These are phyloP conservation scores for Watsonalla binaria DNA, from an alignment of 2,888 invertebrate species.

Conservation along the genomic window DNA sequence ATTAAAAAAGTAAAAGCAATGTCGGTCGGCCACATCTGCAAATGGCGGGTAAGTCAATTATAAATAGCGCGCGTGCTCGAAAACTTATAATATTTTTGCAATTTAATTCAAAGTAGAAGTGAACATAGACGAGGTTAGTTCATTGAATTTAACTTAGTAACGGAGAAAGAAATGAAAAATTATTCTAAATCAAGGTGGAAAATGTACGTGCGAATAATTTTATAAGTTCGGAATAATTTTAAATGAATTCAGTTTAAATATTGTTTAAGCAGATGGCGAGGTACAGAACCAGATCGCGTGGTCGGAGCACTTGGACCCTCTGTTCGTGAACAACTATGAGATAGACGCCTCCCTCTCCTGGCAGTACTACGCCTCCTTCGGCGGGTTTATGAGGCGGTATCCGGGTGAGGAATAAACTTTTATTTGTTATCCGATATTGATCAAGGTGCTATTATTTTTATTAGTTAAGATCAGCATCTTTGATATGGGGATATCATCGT, in stretches of 20 bases:
- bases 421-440: not conserved
- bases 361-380: constrained; percentile 99
- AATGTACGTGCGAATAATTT: not conserved
- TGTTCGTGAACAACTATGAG: constrained; percentile 94
- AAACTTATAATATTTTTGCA: too few relatives aligned
- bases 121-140: too few relatives aligned
- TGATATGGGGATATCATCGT: not conserved
- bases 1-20: too few relatives aligned
- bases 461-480: not conserved
- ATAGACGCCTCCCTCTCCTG: constrained; percentile 95
- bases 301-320: constrained; percentile 94
- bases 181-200: too few relatives aligned
- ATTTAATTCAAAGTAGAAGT: too few relatives aligned
- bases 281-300: constrained; percentile 95
- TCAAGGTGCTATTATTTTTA: not conserved
- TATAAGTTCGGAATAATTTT: too few relatives aligned
- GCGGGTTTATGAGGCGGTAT: constrained; percentile 96
- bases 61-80: too few relatives aligned
- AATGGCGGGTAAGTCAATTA: too few relatives aligned
- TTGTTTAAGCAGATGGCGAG: constrained; percentile 80
- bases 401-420: constrained; percentile 82
- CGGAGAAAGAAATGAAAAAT: too few relatives aligned
- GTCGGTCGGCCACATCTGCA: too few relatives aligned
- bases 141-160: too few relatives aligned
- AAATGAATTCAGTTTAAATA: constrained; percentile 2